Percentiles rank a stretch among this genome's conserved stretches.
These are phyloP conservation scores for Hipparchia semele DNA, from an alignment of 2,888 invertebrate genomes.

Conservation along the genomic window DNA sequence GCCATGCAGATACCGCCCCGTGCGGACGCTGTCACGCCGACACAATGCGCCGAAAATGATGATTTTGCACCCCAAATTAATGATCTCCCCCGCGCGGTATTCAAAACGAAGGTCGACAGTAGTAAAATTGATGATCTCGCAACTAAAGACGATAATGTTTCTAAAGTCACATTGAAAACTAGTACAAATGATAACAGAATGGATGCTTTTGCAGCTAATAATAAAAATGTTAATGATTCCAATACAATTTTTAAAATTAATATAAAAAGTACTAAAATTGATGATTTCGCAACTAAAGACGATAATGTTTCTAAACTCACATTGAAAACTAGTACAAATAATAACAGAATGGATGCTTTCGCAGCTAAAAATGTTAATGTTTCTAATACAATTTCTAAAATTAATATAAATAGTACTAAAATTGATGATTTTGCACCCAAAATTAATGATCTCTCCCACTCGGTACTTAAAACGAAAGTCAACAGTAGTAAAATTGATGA, in stretches of 20 bases:
- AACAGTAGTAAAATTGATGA: neutral
- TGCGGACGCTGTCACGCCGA: too few relatives aligned
- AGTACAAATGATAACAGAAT: neutral
- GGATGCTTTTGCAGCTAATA: too few relatives aligned
- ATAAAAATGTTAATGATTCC: too few relatives aligned
- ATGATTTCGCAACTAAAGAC: neutral
- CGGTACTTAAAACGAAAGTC: too few relatives aligned
- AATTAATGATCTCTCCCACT: too few relatives aligned
- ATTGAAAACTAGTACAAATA: neutral
- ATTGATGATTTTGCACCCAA: neutral
- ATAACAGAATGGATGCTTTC: too few relatives aligned
- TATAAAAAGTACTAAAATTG: neutral
- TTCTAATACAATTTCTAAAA: too few relatives aligned
- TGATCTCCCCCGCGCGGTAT: neutral
- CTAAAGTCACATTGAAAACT: neutral
- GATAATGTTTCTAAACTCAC: neutral
- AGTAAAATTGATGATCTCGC: neutral
- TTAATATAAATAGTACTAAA: too few relatives aligned
- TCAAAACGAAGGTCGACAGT: neutral
- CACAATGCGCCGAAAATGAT: neutral
- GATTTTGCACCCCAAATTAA: neutral
- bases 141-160: neutral
- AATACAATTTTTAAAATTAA: too few relatives aligned
- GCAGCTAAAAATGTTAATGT: too few relatives aligned
- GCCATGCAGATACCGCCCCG: constrained; percentile 44